Evolutionary conservation across 2,113 vertebrate species (phyloP).

Genomic region (Engraulis encrasicolus): DNA sequence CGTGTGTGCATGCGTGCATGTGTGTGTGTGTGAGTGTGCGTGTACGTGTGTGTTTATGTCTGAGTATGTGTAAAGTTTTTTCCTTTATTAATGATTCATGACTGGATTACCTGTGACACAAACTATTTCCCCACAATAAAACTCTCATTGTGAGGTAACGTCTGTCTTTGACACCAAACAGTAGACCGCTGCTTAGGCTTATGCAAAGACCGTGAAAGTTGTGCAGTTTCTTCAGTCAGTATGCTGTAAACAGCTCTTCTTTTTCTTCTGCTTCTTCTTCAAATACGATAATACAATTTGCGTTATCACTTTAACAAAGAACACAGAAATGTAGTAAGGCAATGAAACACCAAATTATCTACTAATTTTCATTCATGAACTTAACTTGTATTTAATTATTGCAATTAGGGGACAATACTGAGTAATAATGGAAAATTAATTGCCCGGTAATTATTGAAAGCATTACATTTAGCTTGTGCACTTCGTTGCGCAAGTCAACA

Average conservation of each 20-base stretch:
- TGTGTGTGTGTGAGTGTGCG: constrained; percentile 31
- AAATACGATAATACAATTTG: neutral
- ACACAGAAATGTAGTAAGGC: neutral
- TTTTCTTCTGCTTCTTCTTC: neutral
- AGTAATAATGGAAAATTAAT: neutral
- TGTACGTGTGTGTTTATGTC: too few species aligned
- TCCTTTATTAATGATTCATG: constrained; percentile 54
- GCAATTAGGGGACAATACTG: neutral
- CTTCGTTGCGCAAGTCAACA: neutral
- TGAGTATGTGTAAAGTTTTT: constrained; percentile 40
- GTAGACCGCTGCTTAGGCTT: constrained; percentile 4
- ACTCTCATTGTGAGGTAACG: constrained; percentile 71
- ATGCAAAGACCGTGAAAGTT: too few species aligned
- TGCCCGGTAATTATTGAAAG: neutral
- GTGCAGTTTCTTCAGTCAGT: too few species aligned
- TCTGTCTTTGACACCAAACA: constrained; percentile 62
- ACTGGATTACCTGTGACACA: constrained; percentile 68
- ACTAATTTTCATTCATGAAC: neutral
- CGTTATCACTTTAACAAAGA: neutral
- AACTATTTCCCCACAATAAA: constrained; percentile 66
- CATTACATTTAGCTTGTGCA: neutral
- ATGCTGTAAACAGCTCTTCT: neutral
- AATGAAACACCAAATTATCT: neutral
- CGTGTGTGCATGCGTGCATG: too few species aligned
- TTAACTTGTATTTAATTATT: neutral